A percentile compares a stretch with the other conserved stretches of the same genome.
phyloP scores from a whole-genome alignment of 2,797 vertebrate genomes.

The Esox lucius region DNA sequence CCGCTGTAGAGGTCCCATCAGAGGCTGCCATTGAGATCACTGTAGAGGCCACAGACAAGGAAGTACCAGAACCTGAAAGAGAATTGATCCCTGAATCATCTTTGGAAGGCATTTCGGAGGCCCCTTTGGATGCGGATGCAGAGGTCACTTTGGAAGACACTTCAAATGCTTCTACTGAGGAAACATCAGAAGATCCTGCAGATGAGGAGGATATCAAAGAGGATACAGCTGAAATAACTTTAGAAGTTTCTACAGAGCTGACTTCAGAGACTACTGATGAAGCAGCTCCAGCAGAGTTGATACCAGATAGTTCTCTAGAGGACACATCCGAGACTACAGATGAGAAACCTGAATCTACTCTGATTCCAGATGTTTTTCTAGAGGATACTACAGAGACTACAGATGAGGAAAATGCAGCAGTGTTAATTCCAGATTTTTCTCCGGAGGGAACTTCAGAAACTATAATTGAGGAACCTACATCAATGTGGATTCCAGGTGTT shows the following conservation, averaged over 20 bases:
- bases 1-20: background rate
- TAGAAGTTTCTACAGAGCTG: background rate
- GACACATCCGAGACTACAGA: background rate
- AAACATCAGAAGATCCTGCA: background rate
- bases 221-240: background rate
- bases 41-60: background rate
- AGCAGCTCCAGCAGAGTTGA: background rate
- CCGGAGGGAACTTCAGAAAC: too few species aligned
- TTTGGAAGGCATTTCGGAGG: constrained; percentile 6
- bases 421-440: background rate
- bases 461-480: too few species aligned
- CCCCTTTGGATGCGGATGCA: background rate
- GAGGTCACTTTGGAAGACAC: background rate
- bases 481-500: too few species aligned
- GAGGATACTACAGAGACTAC: background rate
- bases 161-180: background rate
- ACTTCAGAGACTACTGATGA: background rate
- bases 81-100: constrained; percentile 12
- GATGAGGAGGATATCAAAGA: background rate
- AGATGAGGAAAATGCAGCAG: background rate
- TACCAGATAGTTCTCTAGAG: background rate
- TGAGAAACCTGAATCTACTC: background rate
- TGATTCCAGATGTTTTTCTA: background rate
- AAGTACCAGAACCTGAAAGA: background rate
- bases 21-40: background rate